phyloP scores from a whole-genome alignment of 2,888 invertebrate species.

The Dysmachus trigonus region DNA sequence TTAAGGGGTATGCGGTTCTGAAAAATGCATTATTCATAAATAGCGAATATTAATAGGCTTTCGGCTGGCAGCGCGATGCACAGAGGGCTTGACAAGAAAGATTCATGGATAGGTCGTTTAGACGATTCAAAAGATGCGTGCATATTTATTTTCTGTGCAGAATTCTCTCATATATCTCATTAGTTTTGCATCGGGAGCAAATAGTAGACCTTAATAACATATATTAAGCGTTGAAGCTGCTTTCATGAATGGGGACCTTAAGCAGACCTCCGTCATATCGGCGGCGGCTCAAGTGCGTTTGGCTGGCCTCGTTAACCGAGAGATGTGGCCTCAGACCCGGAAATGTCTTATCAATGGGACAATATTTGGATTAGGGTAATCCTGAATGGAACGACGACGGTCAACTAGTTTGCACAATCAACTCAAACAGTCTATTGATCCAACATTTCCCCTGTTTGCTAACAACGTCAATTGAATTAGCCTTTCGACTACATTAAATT shows the following conservation, averaged over 20 bases:
- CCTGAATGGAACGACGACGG: background rate
- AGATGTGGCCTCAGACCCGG: background rate
- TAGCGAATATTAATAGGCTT: conserved; percentile 1
- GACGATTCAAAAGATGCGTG: background rate
- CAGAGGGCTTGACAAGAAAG: background rate
- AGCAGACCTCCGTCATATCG: background rate
- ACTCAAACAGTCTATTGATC: background rate
- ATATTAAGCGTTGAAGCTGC: background rate
- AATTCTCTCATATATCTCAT: conserved; percentile 14
- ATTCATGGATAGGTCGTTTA: background rate
- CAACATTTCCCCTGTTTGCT: background rate
- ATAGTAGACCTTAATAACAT: background rate
- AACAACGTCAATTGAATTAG: background rate
- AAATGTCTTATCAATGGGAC: conserved; percentile 30
- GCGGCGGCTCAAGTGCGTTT: background rate
- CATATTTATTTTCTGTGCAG: background rate
- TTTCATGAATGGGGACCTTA: background rate
- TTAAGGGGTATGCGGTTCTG: background rate
- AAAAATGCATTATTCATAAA: conserved; percentile 36
- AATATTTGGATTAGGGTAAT: background rate
- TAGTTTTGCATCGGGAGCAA: background rate
- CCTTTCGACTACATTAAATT: background rate
- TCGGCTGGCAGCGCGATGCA: background rate
- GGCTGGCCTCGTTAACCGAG: background rate
- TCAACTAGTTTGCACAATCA: background rate